Conservation (phyloP, 1,140 invertebrate species). For the Musca domestica region DNA sequence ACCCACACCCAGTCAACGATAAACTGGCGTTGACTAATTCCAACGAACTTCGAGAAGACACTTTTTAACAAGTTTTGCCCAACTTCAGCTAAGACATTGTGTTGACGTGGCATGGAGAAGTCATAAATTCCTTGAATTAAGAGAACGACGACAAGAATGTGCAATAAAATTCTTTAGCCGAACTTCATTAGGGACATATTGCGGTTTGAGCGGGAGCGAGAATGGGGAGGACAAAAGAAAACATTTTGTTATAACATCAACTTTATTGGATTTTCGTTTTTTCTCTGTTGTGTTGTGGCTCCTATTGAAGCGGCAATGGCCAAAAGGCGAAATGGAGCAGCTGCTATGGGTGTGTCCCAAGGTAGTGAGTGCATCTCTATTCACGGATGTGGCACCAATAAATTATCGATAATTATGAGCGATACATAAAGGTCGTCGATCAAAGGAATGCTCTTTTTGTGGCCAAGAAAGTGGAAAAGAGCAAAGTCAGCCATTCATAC, state of each 20-base stretch:
- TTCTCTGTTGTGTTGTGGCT: no score
- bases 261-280: neutral
- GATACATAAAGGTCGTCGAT: constrained; percentile 4
- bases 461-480: neutral
- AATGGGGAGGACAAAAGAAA: neutral
- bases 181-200: constrained; percentile 15
- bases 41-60: neutral
- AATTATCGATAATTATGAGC: constrained; percentile 11
- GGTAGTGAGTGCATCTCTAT: neutral
- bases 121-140: constrained; percentile 9
- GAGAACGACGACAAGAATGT: neutral
- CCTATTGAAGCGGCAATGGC: neutral
- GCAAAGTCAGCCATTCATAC: constrained; percentile 14
- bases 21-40: no score
- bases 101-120: neutral
- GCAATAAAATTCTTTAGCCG: neutral
- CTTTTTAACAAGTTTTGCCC: neutral
- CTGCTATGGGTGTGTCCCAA: neutral
- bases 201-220: neutral
- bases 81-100: no score
- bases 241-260: neutral
- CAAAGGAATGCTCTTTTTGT: neutral
- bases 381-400: neutral
- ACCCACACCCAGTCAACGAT: no score
- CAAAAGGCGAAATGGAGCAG: neutral